Conservation (phyloP, 2,888 invertebrate genomes). For the Panzeria rudis region DNA sequence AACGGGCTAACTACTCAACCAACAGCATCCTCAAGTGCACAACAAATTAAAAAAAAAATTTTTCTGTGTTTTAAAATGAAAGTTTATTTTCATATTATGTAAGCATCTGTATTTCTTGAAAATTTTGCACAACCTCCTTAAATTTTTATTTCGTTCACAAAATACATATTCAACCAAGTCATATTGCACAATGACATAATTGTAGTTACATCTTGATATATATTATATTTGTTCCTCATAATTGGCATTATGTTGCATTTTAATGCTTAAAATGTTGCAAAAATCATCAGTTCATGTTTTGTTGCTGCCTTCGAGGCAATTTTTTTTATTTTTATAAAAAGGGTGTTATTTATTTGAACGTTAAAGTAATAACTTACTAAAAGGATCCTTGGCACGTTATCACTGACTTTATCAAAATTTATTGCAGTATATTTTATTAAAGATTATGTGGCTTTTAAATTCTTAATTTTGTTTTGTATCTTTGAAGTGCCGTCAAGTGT, state of each 20-base stretch:
- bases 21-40: too few species aligned
- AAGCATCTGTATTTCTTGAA: not conserved
- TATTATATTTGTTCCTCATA: slow-evolving; percentile 18
- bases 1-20: too few species aligned
- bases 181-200: slow-evolving; percentile 56
- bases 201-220: slow-evolving; percentile 65
- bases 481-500: slow-evolving; percentile 27
- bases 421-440: slow-evolving; percentile 40
- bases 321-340: slow-evolving; percentile 45
- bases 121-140: slow-evolving; percentile 12
- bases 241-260: slow-evolving; percentile 44
- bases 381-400: slow-evolving; percentile 45
- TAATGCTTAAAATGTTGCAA: slow-evolving; percentile 20
- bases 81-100: too few species aligned
- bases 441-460: slow-evolving; percentile 52
- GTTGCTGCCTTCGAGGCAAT: slow-evolving; percentile 29
- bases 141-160: not conserved
- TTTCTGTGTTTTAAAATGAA: too few species aligned
- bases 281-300: slow-evolving; percentile 49
- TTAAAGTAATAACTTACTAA: slow-evolving; percentile 55
- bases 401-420: slow-evolving; percentile 44
- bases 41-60: too few species aligned
- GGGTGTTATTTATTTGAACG: slow-evolving; percentile 63
- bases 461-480: slow-evolving; percentile 1
- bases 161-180: not conserved